Evolutionary conservation across 2,888 invertebrate species (phyloP), one percentile per base, ranked within the genome.

Genomic region (Spodoptera picta): DNA sequence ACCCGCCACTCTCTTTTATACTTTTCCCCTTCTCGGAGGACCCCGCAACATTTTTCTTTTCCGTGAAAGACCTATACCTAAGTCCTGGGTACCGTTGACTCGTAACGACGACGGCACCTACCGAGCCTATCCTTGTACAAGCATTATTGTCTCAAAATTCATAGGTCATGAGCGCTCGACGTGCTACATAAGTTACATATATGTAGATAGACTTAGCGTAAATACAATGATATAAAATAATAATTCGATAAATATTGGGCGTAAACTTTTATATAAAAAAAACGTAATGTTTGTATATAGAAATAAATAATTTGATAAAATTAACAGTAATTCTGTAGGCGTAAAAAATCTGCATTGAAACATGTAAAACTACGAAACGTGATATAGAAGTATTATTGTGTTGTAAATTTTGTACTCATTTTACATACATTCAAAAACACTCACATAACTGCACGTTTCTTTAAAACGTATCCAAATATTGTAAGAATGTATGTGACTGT

Each of bases 1-100:
- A 81, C 81, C 77, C 69, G 73, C 79, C 92, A 72, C 84, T 85
- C 91, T 84, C 92, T 92, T 92, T 90, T 93, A 93, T 93, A 93
- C 83, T 81, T 76, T 90, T 83, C 91, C 91, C 92, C 90, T 90
- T 79, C 91, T 90, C 82, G 77, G 74, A 81, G 83, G 87, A 82
- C 80, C 75, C 69, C 67, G 74, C 79, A 77, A 73, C 72, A 77
- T 82, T 86, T 86, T 87, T 86, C 80, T 82, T 83, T 85, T 86
- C 81, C 77, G 79, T 73, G 76, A 81, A 79, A 84, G 79, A 87
- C 82, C 80, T 75, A 66, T 78, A n/a, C n/a, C n/a, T n/a, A 77
- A 80, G 74, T 86, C 82, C 87, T 81, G 85, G 81, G 83, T 80
- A 83, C 80, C 82, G 81, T 78, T 87, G 87, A 83, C 86, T 86